Conservation (phyloP, 2,888 invertebrate genomes). For the Spodoptera exigua region DNA sequence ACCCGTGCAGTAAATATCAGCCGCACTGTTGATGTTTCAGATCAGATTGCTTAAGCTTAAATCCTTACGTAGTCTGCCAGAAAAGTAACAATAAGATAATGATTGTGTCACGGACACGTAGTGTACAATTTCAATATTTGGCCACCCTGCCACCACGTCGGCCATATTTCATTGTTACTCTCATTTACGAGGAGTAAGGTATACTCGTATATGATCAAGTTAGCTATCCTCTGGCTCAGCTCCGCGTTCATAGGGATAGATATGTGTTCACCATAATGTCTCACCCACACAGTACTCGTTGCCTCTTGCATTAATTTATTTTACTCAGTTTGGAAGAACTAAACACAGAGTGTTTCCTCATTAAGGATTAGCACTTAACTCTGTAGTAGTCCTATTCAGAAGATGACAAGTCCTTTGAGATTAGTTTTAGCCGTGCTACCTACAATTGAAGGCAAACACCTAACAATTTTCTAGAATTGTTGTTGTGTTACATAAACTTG, state of each 20-base stretch:
- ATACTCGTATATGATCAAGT: conserved; percentile 4
- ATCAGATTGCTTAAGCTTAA: too few species aligned
- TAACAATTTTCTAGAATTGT: conserved; percentile 1
- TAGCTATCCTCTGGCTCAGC: neutral
- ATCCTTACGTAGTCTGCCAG: too few species aligned
- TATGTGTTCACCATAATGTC: too few species aligned
- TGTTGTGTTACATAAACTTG: neutral
- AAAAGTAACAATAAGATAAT: too few species aligned
- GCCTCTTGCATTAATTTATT: conserved; percentile 7
- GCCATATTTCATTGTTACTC: conserved; percentile 16
- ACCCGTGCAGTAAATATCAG: conserved; percentile 12
- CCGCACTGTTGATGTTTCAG: too few species aligned
- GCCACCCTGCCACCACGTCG: neutral
- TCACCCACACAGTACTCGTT: neutral
- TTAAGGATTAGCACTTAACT: neutral
- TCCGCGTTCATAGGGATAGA: neutral
- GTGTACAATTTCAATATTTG: conserved; percentile 26
- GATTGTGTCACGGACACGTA: too few species aligned
- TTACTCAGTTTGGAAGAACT: neutral
- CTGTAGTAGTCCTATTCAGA: neutral
- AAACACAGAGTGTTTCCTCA: neutral
- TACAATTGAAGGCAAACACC: neutral
- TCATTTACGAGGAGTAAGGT: conserved; percentile 11
- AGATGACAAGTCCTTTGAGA: conserved; percentile 7
- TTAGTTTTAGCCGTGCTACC: conserved; percentile 5